Evolutionary conservation across 2,888 invertebrate species (phyloP).

Genomic region (Plusia festucae): DNA sequence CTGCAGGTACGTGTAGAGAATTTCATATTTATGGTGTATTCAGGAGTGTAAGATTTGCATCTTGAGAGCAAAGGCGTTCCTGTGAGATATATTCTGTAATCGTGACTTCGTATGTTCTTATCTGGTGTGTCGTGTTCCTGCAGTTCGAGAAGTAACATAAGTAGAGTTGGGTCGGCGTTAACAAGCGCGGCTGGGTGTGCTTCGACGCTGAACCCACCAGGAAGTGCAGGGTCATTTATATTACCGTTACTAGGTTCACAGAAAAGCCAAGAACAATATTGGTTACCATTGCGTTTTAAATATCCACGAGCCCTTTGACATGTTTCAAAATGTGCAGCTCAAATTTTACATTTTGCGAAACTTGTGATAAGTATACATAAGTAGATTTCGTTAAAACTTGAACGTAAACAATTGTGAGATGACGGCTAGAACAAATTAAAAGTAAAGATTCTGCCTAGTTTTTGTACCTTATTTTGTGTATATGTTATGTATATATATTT

Average conservation of each 20-base stretch:
- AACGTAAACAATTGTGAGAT: too few species aligned
- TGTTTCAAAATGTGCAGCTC: conserved; percentile 56
- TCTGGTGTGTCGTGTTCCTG: conserved; percentile 78
- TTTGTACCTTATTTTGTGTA: too few species aligned
- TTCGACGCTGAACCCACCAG: conserved; percentile 72
- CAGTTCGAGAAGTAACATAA: conserved; percentile 74
- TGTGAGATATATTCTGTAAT: conserved; percentile 74
- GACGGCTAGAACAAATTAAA: not conserved
- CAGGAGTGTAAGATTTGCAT: conserved; percentile 35
- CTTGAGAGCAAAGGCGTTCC: conserved; percentile 48
- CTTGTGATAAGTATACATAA: not conserved
- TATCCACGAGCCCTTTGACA: conserved; percentile 69
- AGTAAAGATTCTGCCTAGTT: too few species aligned
- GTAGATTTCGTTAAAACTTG: not conserved
- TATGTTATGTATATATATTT: too few species aligned
- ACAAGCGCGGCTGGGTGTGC: conserved; percentile 73
- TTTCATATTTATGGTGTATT: conserved; percentile 49
- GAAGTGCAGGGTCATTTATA: conserved; percentile 82
- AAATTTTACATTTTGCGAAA: not conserved
- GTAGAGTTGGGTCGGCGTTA: conserved; percentile 75
- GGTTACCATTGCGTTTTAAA: conserved; percentile 63
- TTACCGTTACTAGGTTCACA: conserved; percentile 82
- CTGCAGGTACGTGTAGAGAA: conserved; percentile 88
- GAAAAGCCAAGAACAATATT: conserved; percentile 80
- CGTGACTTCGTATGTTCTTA: conserved; percentile 82